Evolutionary conservation across 2,888 invertebrate genomes (phyloP).

Genomic region (Coronaproctus castanopsis): DNA sequence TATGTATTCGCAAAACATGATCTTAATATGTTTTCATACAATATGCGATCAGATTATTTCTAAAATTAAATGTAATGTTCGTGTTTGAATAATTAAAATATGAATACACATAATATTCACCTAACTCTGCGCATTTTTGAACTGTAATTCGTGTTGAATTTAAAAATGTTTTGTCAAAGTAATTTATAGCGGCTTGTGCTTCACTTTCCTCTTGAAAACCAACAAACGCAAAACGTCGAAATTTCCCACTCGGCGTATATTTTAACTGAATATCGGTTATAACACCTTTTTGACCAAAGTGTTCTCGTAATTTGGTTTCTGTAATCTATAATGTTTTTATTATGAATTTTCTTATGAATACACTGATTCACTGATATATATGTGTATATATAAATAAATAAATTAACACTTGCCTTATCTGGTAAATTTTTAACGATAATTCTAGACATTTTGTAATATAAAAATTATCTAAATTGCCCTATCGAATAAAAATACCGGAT

Average conservation of each 20-base stretch:
- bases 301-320: constrained; percentile 47
- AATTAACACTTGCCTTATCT: constrained; percentile 51
- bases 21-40: too few relatives aligned
- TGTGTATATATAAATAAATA: neutral
- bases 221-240: constrained; percentile 81
- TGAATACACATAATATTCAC: too few relatives aligned
- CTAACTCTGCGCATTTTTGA: constrained; percentile 20
- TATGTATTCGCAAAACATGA: neutral
- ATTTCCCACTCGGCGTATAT: constrained; percentile 74
- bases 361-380: too few relatives aligned
- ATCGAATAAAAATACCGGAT: too few relatives aligned
- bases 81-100: too few relatives aligned
- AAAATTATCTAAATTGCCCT: too few relatives aligned
- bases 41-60: too few relatives aligned
- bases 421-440: constrained; percentile 80
- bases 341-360: neutral
- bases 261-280: constrained; percentile 88
- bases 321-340: constrained; percentile 40
- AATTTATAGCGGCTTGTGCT: constrained; percentile 51
- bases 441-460: constrained; percentile 47
- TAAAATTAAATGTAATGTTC: too few relatives aligned
- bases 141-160: constrained; percentile 53
- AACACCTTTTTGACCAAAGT: constrained; percentile 59
- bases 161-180: constrained; percentile 67
- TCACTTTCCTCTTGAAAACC: constrained; percentile 68